Percentiles rank a stretch among this genome's conserved stretches.
Evolutionary conservation across 2,888 invertebrate genomes (phyloP).

Genomic region (Bugulina stolonifera): DNA sequence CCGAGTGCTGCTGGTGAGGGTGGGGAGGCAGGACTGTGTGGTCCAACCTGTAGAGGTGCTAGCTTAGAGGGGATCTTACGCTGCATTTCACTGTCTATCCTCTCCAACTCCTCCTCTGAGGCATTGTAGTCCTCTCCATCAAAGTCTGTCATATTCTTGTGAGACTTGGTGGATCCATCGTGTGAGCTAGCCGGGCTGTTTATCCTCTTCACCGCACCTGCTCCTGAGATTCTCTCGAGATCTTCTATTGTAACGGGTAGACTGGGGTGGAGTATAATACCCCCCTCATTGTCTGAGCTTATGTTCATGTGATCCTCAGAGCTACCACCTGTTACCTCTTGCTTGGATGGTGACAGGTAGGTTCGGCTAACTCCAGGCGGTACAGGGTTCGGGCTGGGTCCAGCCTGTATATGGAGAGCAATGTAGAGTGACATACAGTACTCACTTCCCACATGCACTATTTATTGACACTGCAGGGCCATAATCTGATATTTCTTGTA

Average conservation of each 20-base stretch:
- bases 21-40: neutral
- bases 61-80: neutral
- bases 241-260: conserved; percentile 9
- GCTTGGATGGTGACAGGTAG: neutral
- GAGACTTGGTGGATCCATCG: conserved; percentile 66
- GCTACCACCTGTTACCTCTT: too few relatives aligned
- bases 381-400: neutral
- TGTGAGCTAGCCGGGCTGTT: conserved; percentile 12
- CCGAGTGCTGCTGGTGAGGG: conserved; percentile 18
- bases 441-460: too few relatives aligned
- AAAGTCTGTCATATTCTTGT: conserved; percentile 88
- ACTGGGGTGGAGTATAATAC: neutral
- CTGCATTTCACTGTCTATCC: conserved; percentile 33
- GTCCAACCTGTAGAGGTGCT: neutral
- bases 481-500: too few relatives aligned
- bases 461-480: too few relatives aligned
- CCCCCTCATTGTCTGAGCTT: neutral
- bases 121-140: conserved; percentile 62
- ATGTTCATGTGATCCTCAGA: conserved; percentile 2
- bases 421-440: too few relatives aligned
- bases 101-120: conserved; percentile 48
- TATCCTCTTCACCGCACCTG: neutral
- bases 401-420: neutral
- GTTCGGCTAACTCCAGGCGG: neutral
- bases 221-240: neutral